These are phyloP conservation scores for Leptinotarsa juncta DNA, from an alignment of 2,888 invertebrate genomes.

Conservation along the genomic window DNA sequence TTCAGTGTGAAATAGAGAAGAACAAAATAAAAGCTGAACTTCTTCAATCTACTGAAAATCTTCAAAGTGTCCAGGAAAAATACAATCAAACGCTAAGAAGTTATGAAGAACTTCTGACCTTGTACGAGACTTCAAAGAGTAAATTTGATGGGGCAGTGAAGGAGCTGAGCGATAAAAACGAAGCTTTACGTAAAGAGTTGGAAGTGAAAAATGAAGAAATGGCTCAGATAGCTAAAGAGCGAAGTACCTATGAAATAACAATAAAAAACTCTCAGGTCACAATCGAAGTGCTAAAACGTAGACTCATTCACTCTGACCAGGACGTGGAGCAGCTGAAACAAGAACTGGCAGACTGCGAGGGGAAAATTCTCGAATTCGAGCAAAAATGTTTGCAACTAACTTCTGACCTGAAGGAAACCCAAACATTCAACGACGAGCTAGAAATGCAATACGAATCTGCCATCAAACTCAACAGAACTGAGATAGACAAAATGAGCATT, in stretches of 20 bases:
- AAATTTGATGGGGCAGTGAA: slow-evolving; percentile 38
- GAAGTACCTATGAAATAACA: slow-evolving; percentile 71
- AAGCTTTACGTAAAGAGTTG: slow-evolving; percentile 32
- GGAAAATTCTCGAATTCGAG: slow-evolving; percentile 58
- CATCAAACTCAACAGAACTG: slow-evolving; percentile 53
- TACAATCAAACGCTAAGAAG: slow-evolving; percentile 42
- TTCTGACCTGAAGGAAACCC: slow-evolving; percentile 54
- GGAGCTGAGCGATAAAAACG: slow-evolving; percentile 46
- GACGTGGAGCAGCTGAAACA: slow-evolving; percentile 70
- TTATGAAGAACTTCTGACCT: slow-evolving; percentile 45
- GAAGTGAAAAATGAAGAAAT: slow-evolving; percentile 64
- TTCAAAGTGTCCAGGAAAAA: slow-evolving; percentile 45
- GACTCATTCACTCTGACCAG: slow-evolving; percentile 71
- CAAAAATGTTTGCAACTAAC: slow-evolving; percentile 55
- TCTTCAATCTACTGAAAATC: slow-evolving; percentile 46
- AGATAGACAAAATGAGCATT: slow-evolving; percentile 53
- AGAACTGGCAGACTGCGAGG: slow-evolving; percentile 60
- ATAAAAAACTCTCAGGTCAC: slow-evolving; percentile 71
- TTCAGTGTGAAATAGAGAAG: slow-evolving; percentile 69
- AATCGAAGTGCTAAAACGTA: slow-evolving; percentile 70
- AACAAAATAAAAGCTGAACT: slow-evolving; percentile 64
- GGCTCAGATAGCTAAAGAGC: slow-evolving; percentile 67
- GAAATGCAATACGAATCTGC: slow-evolving; percentile 59
- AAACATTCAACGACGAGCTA: slow-evolving; percentile 56
- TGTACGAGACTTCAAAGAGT: slow-evolving; percentile 38